phyloP scores from a whole-genome alignment of 2,888 invertebrate genomes.

The Erebia aethiops region DNA sequence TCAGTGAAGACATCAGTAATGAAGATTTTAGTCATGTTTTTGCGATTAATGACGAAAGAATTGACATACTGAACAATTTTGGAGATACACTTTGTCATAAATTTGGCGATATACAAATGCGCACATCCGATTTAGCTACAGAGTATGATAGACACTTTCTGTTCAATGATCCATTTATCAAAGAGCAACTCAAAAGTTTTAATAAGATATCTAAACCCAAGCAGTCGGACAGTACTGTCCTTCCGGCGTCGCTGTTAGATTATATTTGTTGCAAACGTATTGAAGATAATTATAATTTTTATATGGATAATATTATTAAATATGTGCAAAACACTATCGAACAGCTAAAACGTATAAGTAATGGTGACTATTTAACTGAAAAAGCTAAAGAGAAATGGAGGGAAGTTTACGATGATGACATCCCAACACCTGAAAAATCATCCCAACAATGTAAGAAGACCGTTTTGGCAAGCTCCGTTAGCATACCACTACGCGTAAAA shows the following conservation, averaged over 20 bases:
- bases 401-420: constrained; percentile 46
- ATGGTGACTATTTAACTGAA: constrained; percentile 74
- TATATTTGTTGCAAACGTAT: constrained; percentile 69
- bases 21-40: constrained; percentile 61
- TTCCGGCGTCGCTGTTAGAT: constrained; percentile 67
- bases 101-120: constrained; percentile 59
- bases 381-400: constrained; percentile 73
- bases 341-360: constrained; percentile 74
- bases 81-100: constrained; percentile 66
- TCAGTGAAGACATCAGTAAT: constrained; percentile 59
- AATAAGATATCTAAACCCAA: constrained; percentile 49
- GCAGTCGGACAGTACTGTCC: constrained; percentile 48
- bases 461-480: constrained; percentile 59
- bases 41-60: constrained; percentile 61
- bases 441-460: constrained; percentile 41
- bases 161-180: constrained; percentile 60
- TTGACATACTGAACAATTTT: constrained; percentile 58
- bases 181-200: constrained; percentile 57
- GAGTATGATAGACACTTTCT: constrained; percentile 57
- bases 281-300: constrained; percentile 70
- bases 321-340: constrained; percentile 72
- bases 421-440: constrained; percentile 10
- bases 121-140: constrained; percentile 49
- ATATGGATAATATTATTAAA: constrained; percentile 73
- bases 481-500: constrained; percentile 62